phyloP scores from a whole-genome alignment of 2,888 invertebrate genomes.

The Ypsolopha sequella region DNA sequence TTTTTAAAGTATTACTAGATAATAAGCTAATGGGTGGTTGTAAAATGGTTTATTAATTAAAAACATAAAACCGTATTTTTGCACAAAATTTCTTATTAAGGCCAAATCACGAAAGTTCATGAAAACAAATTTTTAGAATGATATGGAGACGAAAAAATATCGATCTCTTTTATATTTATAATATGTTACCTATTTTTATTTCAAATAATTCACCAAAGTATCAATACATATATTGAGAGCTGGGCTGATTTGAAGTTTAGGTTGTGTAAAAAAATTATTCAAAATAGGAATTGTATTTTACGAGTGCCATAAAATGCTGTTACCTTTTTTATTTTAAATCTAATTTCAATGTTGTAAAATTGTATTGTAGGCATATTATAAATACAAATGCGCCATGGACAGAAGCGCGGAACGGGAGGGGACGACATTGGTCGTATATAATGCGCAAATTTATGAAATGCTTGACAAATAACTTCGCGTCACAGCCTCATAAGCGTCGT shows the following conservation, averaged over 20 bases:
- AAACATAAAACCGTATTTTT: not conserved
- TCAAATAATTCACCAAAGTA: not conserved
- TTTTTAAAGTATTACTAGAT: conserved; percentile 21
- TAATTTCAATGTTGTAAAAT: not conserved
- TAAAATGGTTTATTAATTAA: not conserved
- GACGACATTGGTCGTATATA: too few species aligned
- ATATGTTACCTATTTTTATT: not conserved
- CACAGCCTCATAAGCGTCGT: too few species aligned
- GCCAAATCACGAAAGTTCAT: not conserved
- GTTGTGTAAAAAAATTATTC: not conserved
- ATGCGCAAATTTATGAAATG: too few species aligned
- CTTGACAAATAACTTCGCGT: too few species aligned
- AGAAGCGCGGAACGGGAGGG: too few species aligned
- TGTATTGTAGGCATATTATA: not conserved
- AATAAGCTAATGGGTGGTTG: conserved; percentile 15
- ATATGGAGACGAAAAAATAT: not conserved
- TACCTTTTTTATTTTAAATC: not conserved
- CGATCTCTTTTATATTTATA: not conserved
- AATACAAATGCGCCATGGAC: too few species aligned
- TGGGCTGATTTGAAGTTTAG: not conserved
- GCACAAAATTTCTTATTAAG: not conserved
- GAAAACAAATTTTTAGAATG: not conserved
- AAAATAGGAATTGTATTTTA: not conserved
- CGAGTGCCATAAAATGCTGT: not conserved
- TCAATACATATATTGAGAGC: not conserved